Conservation (phyloP, 2,113 vertebrate species). For the Lepus americanus region DNA sequence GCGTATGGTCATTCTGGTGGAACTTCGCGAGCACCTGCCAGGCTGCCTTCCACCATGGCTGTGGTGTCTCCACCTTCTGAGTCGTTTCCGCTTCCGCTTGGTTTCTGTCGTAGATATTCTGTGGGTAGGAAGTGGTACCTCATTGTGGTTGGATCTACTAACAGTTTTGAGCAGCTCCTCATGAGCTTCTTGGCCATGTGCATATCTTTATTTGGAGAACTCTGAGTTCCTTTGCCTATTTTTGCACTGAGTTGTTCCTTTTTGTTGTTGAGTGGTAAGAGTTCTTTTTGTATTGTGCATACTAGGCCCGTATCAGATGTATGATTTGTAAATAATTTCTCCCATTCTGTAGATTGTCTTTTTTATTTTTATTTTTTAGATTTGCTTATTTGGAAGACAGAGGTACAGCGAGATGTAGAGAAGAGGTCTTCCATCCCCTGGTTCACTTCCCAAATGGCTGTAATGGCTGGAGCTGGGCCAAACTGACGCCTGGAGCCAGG, state of each 20-base stretch:
- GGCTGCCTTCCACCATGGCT: neutral
- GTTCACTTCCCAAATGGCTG: no score
- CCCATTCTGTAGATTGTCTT: neutral
- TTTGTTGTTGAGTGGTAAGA: neutral
- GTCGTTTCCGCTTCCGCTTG: neutral
- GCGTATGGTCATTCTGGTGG: neutral
- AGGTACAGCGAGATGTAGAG: no score
- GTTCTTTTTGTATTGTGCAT: neutral
- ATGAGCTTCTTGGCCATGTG: neutral
- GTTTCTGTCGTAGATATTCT: neutral
- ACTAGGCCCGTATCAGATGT: neutral
- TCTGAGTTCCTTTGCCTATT: neutral
- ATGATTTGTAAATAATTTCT: slow-evolving; percentile 24
- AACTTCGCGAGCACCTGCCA: neutral
- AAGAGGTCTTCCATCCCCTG: no score
- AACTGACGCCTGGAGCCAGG: no score
- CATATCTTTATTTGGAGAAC: neutral
- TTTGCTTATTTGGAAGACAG: no score
- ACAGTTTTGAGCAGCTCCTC: neutral
- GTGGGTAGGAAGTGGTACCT: neutral
- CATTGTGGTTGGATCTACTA: neutral
- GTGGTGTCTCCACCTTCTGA: neutral
- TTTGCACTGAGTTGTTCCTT: neutral
- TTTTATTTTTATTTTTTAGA: neutral
- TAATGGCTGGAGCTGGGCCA: no score